phyloP scores from a whole-genome alignment of 2,113 vertebrate genomes.

The Panthera tigris region DNA sequence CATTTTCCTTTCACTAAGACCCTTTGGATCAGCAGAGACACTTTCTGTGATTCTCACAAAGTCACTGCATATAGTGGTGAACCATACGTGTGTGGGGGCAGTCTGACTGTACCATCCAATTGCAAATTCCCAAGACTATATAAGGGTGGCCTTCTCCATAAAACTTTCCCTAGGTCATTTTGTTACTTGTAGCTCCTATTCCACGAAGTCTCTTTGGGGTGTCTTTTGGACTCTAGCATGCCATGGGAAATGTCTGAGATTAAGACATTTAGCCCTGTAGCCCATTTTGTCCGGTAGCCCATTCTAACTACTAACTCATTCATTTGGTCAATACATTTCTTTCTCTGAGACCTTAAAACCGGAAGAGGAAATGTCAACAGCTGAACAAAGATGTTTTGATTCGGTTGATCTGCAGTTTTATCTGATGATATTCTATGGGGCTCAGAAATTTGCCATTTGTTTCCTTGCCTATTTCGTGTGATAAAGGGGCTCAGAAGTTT shows the following conservation, averaged over 20 bases:
- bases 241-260: accelerated
- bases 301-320: background rate
- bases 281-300: background rate
- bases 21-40: background rate
- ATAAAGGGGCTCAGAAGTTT: too few species aligned
- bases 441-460: background rate
- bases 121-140: accelerated
- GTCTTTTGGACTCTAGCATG: background rate
- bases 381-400: background rate
- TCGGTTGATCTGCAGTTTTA: background rate
- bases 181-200: background rate
- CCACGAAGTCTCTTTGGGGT: background rate
- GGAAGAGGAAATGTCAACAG: background rate
- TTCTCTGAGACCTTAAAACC: background rate
- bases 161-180: background rate
- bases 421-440: background rate
- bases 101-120: accelerated
- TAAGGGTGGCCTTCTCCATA: background rate
- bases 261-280: too few species aligned
- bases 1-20: background rate
- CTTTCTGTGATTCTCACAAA: too few species aligned
- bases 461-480: too few species aligned
- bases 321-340: background rate
- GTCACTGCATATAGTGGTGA: too few species aligned
- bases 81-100: too few species aligned